Base-by-base conservation (phyloP, 2,888 invertebrate genomes). In the Agonum fuliginosum region DNA sequence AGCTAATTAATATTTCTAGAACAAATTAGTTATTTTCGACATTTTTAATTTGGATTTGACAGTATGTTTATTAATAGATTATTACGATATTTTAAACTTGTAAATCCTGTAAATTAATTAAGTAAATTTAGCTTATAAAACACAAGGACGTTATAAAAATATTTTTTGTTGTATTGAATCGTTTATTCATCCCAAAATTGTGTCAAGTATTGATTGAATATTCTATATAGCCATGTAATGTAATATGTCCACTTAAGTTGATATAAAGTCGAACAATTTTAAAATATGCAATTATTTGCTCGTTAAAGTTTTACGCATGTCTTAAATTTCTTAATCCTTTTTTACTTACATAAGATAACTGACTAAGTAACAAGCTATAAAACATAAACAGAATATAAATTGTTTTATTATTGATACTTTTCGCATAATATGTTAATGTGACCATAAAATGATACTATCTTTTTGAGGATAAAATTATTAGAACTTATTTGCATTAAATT, bases 1-100 rank as follows among this genome's bases (percentile, higher is more conserved):
- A n/a, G 22, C 22, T 54, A 54, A 54, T 54, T 54, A 54, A 54
- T 54, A 48, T 48, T 48, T 43, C 51, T 54, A 6, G 14, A 27
- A 51, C 20, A 20, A 51, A 54, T 54, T 54, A 48, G 27, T 24
- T 54, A 48, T 48, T 54, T 54, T 54, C 12, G 46, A 19, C 19
- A 46, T 46, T 46, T 46, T 46, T 17, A 46, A 17, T 3, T 17
- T 12, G 17, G 14, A 12, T 17, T 8, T 10, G 37, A n/a, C n/a
- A n/a, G n/a, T n/a, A n/a, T n/a, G n/a, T 30, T 8, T 30, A 30
- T 30, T 30, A 30, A 30, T 30, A 30, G 41, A 41, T 8, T 41
- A 41, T 41, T 6, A 12, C 1, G n/a, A 41, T n/a, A 41, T 43
- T 17, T 43, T 43, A 6, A 14, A 14, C 14, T 12, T 3, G 34